Percentiles rank a stretch among this genome's conserved stretches.
These are phyloP conservation scores for Psittacara wagleri DNA, from an alignment of 2,113 vertebrate species.

Conservation along the genomic window DNA sequence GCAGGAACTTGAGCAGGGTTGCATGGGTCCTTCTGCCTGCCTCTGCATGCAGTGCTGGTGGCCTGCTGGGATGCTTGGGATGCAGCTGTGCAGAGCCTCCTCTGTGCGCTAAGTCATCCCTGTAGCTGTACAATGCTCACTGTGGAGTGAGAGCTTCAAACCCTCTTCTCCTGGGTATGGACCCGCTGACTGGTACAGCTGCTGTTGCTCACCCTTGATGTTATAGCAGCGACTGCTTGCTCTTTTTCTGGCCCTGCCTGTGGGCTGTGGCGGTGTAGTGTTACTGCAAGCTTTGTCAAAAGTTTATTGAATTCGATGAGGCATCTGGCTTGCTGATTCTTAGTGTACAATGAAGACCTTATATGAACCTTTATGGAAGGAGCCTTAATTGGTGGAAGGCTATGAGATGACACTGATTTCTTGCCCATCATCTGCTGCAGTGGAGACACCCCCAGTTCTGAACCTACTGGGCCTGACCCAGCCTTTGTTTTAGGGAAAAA, in stretches of 20 bases:
- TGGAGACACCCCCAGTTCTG: neutral
- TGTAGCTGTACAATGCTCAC: rapidly evolving
- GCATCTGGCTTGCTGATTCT: neutral
- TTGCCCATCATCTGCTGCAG: neutral
- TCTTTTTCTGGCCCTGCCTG: neutral
- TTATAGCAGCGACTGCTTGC: neutral
- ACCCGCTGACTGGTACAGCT: neutral
- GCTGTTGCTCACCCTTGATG: neutral
- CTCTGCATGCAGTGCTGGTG: rapidly evolving
- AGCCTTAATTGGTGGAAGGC: neutral
- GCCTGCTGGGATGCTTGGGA: neutral
- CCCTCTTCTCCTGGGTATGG: neutral
- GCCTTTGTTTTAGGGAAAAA: neutral
- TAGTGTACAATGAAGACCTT: neutral
- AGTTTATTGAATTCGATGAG: neutral
- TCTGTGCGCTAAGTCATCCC: rapidly evolving
- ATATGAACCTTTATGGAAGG: neutral
- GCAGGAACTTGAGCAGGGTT: neutral
- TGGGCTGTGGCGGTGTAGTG: neutral
- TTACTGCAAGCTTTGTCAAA: neutral
- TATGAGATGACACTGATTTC: neutral
- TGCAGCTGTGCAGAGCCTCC: neutral
- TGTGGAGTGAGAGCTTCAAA: neutral
- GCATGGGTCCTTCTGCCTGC: too few species aligned
- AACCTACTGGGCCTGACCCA: rapidly evolving